Evolutionary conservation across 30 jellyfish, hydroid and myxozoan genomes (phyloP).

Genomic region (Aurelia sp.): DNA sequence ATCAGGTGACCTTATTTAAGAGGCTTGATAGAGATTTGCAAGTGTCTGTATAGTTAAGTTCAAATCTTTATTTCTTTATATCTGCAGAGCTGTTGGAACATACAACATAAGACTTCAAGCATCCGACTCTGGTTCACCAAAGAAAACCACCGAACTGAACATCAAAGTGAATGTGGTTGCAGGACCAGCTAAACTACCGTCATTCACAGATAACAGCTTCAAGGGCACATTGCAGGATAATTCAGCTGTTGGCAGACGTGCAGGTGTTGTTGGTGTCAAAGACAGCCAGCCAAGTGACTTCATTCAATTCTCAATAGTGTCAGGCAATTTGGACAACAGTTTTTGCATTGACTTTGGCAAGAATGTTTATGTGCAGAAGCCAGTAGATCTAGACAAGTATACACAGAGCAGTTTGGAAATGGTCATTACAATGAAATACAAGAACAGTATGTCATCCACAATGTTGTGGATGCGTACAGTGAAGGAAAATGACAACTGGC

Average conservation of each 20-base stretch:
- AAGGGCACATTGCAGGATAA: slow-evolving; percentile 75
- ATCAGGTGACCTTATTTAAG: no score
- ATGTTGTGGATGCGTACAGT: slow-evolving; percentile 26
- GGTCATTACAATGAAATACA: slow-evolving; percentile 69
- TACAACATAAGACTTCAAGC: slow-evolving; percentile 68
- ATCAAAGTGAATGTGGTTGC: slow-evolving; percentile 75
- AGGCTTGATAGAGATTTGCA: no score
- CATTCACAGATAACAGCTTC: slow-evolving; percentile 63
- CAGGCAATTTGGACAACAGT: slow-evolving; percentile 72
- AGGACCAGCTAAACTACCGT: slow-evolving; percentile 78
- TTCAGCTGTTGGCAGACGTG: slow-evolving; percentile 67
- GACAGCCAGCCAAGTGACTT: slow-evolving; percentile 46
- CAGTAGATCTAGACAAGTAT: slow-evolving; percentile 73
- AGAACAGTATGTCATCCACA: slow-evolving; percentile 66
- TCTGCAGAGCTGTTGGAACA: slow-evolving; percentile 16
- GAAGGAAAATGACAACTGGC: slow-evolving; percentile 87
- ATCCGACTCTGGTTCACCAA: slow-evolving; percentile 75
- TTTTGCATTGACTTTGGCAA: slow-evolving; percentile 85
- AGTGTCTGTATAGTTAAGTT: no score
- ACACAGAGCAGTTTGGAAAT: slow-evolving; percentile 23
- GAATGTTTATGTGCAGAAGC: slow-evolving; percentile 66
- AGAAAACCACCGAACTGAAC: slow-evolving; percentile 26
- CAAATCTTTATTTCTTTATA: no score
- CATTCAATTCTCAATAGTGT: slow-evolving; percentile 58
- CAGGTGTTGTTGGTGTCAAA: slow-evolving; percentile 52